phyloP scores from a whole-genome alignment of 2,797 vertebrate genomes.

The Peromyscus nudipes region DNA sequence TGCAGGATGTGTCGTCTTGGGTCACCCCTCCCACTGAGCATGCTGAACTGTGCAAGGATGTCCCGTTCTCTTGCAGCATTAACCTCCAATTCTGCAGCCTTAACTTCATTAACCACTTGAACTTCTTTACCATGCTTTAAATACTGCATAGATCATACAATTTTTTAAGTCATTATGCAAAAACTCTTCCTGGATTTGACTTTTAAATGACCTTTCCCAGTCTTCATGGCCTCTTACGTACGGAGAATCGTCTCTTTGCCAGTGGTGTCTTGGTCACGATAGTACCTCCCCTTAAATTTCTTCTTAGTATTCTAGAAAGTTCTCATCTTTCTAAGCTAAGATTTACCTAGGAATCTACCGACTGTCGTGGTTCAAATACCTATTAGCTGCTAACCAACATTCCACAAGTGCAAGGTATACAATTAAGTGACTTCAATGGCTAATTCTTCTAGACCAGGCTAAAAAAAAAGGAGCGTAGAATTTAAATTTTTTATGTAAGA shows the following conservation, averaged over 20 bases:
- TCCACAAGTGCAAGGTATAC: background rate
- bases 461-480: background rate
- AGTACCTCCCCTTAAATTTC: constrained; percentile 26
- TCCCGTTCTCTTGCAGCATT: background rate
- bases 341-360: background rate
- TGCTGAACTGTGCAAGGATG: background rate
- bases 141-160: background rate
- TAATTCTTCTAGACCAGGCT: constrained; percentile 15
- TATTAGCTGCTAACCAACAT: background rate
- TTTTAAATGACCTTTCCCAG: background rate
- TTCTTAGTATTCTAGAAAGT: background rate
- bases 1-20: background rate
- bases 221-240: background rate
- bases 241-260: background rate
- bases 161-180: background rate
- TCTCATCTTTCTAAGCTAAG: constrained; percentile 22
- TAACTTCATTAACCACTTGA: constrained; percentile 5
- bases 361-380: background rate
- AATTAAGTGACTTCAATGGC: background rate
- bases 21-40: background rate
- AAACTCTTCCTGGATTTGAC: background rate
- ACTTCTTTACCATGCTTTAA: background rate
- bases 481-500: background rate
- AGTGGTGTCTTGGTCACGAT: background rate
- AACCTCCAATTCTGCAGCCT: background rate